Percentiles rank a stretch among this genome's conserved stretches.
These are phyloP conservation scores for Drosophila orosa DNA, from an alignment of 1,140 invertebrate species.

Conservation along the genomic window DNA sequence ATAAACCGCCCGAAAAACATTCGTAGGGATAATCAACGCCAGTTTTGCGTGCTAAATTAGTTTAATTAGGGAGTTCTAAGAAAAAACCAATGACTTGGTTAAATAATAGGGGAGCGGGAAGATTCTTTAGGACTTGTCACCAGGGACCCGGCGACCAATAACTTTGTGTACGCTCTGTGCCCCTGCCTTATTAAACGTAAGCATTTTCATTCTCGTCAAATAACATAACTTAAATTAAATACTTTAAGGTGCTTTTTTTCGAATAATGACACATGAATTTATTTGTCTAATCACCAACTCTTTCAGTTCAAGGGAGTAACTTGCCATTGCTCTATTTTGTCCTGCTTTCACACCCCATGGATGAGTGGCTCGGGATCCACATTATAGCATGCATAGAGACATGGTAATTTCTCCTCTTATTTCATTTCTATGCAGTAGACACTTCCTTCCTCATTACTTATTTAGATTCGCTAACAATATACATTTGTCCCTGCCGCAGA, in stretches of 20 bases:
- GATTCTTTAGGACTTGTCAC: background rate
- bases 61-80: background rate
- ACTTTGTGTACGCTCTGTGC: no score
- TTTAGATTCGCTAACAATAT: slow-evolving; percentile 55
- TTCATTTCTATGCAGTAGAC: slow-evolving; percentile 43
- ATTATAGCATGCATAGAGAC: background rate
- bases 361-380: slow-evolving; percentile 1
- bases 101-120: background rate
- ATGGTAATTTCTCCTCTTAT: slow-evolving; percentile 45
- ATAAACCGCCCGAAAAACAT: background rate
- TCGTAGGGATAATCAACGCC: background rate
- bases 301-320: background rate
- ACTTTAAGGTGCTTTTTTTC: no score
- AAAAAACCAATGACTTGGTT: background rate
- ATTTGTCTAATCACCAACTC: background rate
- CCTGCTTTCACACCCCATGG: slow-evolving; percentile 7
- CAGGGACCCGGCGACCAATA: background rate
- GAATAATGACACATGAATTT: background rate
- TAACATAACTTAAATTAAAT: background rate
- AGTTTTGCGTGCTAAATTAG: slow-evolving; percentile 8
- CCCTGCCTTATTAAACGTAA: no score
- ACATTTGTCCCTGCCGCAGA: slow-evolving; percentile 16
- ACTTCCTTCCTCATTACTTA: slow-evolving; percentile 58
- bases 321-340: no score
- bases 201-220: background rate